Evolutionary conservation across 2,113 vertebrate species (phyloP).

Genomic region (Tringa solitaria): DNA sequence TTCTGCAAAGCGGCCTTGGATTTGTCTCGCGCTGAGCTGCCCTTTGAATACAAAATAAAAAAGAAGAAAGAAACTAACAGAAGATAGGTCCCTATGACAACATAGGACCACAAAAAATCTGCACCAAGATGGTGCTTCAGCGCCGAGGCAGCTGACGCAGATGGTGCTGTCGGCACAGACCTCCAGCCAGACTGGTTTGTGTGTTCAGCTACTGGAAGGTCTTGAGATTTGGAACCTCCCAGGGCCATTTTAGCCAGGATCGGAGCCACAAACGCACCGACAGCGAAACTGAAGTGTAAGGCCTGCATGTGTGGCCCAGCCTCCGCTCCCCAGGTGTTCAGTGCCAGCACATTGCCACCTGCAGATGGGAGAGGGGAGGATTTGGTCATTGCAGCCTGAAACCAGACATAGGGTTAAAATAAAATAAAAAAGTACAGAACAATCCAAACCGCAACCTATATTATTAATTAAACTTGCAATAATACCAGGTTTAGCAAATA

Average conservation of each 20-base stretch:
- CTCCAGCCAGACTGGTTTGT: background rate
- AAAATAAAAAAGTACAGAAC: too few relatives aligned
- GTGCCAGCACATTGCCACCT: slow-evolving; percentile 90
- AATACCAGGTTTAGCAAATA: background rate
- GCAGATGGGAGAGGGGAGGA: slow-evolving; percentile 6
- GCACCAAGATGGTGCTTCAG: background rate
- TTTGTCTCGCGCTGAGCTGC: slow-evolving; percentile 38
- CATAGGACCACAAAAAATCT: slow-evolving; percentile 82
- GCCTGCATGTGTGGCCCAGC: slow-evolving; percentile 92
- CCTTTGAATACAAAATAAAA: slow-evolving; percentile 76
- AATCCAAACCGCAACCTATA: background rate
- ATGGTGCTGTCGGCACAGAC: background rate
- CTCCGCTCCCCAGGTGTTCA: slow-evolving; percentile 83
- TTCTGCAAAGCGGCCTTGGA: slow-evolving; percentile 41
- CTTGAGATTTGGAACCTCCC: background rate
- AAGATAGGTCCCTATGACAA: slow-evolving; percentile 81
- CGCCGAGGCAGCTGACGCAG: background rate
- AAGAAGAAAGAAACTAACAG: slow-evolving; percentile 79
- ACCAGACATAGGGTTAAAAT: background rate
- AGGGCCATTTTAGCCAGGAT: slow-evolving; percentile 87
- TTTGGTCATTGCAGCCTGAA: background rate
- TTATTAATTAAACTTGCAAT: background rate
- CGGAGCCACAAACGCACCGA: slow-evolving; percentile 86
- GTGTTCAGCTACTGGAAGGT: background rate
- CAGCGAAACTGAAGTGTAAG: slow-evolving; percentile 92